Percentiles rank a stretch among this genome's conserved stretches.
These are phyloP conservation scores for Drosophila ustulata DNA, from an alignment of 2,888 invertebrate species.

Conservation along the genomic window DNA sequence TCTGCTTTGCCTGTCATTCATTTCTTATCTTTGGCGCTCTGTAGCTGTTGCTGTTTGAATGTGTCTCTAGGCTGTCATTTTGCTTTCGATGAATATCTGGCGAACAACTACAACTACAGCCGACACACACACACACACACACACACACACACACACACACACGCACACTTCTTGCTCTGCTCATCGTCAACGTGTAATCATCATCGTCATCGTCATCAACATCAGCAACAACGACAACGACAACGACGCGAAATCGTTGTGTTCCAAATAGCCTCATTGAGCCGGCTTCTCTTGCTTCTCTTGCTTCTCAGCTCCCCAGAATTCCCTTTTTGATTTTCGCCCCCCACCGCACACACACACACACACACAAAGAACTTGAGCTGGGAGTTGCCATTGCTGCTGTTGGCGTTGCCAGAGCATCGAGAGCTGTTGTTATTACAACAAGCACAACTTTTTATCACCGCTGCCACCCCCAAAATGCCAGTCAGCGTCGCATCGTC, in stretches of 20 bases:
- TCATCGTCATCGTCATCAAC: constrained; percentile 72
- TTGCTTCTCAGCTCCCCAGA: background rate
- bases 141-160: constrained; percentile 25
- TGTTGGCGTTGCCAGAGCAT: constrained; percentile 57
- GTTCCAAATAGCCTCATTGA: constrained; percentile 83
- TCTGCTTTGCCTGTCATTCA: constrained; percentile 68
- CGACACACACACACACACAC: constrained; percentile 18
- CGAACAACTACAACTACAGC: constrained; percentile 33
- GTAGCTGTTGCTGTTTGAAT: constrained; percentile 74
- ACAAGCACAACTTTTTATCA: constrained; percentile 78
- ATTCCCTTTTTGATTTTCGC: constrained; percentile 39
- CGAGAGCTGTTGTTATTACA: constrained; percentile 74
- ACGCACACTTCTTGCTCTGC: constrained; percentile 62
- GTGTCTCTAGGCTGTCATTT: constrained; percentile 85
- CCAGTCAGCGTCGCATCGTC: constrained; percentile 77
- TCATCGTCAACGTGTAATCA: constrained; percentile 76
- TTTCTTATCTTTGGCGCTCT: constrained; percentile 73
- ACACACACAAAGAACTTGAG: constrained; percentile 41
- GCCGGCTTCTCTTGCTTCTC: constrained; percentile 45
- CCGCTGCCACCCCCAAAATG: constrained; percentile 76
- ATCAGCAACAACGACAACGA: constrained; percentile 47
- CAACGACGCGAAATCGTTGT: constrained; percentile 75
- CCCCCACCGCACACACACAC: constrained; percentile 12
- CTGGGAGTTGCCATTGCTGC: constrained; percentile 51
- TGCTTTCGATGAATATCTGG: constrained; percentile 83